Conservation (phyloP, 2,888 invertebrate genomes). For the Halocaridina rubra region DNA sequence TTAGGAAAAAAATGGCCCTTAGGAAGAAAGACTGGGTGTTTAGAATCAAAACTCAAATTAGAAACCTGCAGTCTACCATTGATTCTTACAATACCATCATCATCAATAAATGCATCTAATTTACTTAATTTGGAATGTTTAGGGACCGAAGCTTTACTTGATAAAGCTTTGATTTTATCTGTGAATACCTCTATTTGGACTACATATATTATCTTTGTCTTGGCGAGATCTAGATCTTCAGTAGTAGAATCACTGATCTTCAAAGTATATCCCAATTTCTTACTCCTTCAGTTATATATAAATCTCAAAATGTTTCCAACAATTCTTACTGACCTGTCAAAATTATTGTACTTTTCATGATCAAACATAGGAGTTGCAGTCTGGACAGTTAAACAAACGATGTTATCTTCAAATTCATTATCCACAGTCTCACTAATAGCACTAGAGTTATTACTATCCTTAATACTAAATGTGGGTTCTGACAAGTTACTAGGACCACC, state of each 20-base stretch:
- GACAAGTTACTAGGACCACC: not conserved
- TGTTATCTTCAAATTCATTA: not conserved
- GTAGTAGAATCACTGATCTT: not conserved
- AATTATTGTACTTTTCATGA: conserved; percentile 9
- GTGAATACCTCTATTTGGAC: not conserved
- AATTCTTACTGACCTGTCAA: not conserved
- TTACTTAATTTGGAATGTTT: conserved; percentile 22
- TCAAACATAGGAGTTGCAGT: not conserved
- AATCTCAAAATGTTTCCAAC: not conserved
- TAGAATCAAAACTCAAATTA: not conserved
- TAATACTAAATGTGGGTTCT: conserved; percentile 1
- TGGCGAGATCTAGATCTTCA: not conserved
- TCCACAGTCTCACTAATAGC: not conserved
- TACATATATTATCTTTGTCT: not conserved
- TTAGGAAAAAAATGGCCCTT: not conserved
- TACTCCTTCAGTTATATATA: not conserved
- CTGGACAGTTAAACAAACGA: not conserved
- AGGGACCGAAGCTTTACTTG: not conserved
- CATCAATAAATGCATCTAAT: conserved; percentile 19
- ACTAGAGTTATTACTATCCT: not conserved
- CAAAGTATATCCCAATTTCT: not conserved
- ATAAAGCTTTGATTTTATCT: not conserved
- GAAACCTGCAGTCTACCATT: not conserved
- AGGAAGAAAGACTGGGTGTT: not conserved
- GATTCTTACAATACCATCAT: conserved; percentile 10